Evolutionary conservation across 2,888 invertebrate species (phyloP).

Genomic region (Sinohyriopsis cumingii): DNA sequence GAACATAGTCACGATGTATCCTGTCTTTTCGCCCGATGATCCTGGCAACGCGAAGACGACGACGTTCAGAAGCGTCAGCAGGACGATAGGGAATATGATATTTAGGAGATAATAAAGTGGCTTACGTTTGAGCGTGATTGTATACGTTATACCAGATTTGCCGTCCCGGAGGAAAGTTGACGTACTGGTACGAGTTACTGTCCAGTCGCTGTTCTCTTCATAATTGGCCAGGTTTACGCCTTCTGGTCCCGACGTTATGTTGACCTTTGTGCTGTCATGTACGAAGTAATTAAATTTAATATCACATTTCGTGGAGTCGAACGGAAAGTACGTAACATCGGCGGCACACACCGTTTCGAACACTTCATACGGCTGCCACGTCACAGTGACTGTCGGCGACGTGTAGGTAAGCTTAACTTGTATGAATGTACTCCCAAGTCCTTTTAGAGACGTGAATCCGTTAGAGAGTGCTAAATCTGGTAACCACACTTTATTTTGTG

Average conservation of each 20-base stretch:
- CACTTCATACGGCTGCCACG: conserved; percentile 38
- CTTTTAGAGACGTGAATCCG: conserved; percentile 31
- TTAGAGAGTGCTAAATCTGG: conserved; percentile 40
- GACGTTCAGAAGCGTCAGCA: conserved; percentile 34
- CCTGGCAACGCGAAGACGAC: conserved; percentile 41
- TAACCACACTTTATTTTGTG: conserved; percentile 36
- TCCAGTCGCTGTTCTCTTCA: conserved; percentile 37
- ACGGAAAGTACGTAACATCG: conserved; percentile 38
- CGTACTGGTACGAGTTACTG: conserved; percentile 15
- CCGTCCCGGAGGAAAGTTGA: conserved; percentile 14
- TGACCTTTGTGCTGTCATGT: conserved; percentile 19
- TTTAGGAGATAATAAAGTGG: conserved; percentile 38
- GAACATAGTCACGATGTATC: conserved; percentile 38
- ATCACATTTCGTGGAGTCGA: conserved; percentile 36
- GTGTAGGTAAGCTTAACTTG: conserved; percentile 17
- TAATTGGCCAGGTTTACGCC: conserved; percentile 27
- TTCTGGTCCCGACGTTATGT: conserved; percentile 16
- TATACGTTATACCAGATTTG: conserved; percentile 30
- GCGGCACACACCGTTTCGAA: conserved; percentile 38
- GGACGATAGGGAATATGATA: conserved; percentile 35
- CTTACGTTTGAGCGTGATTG: conserved; percentile 36
- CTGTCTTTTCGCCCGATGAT: conserved; percentile 38
- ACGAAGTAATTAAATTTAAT: conserved; percentile 38
- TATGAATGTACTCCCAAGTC: conserved; percentile 31
- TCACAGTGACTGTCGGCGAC: conserved; percentile 17